Evolutionary conservation across 1,140 invertebrate genomes (phyloP), one percentile per base, ranked within the genome.

Genomic region (Odontomachus brunneus): DNA sequence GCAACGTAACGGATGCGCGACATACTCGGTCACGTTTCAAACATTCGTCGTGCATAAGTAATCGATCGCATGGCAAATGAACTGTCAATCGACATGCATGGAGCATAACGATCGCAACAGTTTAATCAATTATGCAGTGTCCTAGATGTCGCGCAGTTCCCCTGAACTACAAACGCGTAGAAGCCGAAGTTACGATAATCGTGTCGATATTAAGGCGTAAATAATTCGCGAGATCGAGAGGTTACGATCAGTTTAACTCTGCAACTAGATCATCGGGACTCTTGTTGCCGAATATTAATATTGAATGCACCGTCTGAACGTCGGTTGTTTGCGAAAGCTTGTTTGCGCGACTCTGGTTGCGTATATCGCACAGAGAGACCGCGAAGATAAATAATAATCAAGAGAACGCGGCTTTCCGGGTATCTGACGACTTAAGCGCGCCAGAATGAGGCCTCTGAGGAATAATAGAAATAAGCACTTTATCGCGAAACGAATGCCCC

Each of bases 111-210:
- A 33, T 33, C 38, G 59, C 49, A 22, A 26, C n/a, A 12, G 22
- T 80, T 80, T 80, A 80, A 80, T 80, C 17, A 80, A 67, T 80
- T 80, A 80, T 80, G 65, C 51, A 71, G 17, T 19, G 22, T 51
- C 22, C 65, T 15, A 69, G 49, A 78, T 44, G 19, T 55, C 29
- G 17, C 29, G 7, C 38, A 15, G 3, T 57, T 59, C 17, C 65
- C n/a, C 0, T 14, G 51, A 55, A 69, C 19, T 22, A 49, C 12
- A 22, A 14, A 17, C 33, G 44, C 12, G 9, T 19, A 2, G 22
- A 67, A 24, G 12, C 55, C 53, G 67, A 49, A 15, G 55, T 78
- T 38, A 26, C 17, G 19, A 15, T 11, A 24, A 19, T 62, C 24
- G 19, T 14, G 29, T 7, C 29, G 29, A 78, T 38, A 17, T 26